Percentiles rank a stretch among this genome's conserved stretches.
Evolutionary conservation across 30 jellyfish, hydroid and myxozoan genomes (phyloP).

Genomic region (Morbakka virulenta): DNA sequence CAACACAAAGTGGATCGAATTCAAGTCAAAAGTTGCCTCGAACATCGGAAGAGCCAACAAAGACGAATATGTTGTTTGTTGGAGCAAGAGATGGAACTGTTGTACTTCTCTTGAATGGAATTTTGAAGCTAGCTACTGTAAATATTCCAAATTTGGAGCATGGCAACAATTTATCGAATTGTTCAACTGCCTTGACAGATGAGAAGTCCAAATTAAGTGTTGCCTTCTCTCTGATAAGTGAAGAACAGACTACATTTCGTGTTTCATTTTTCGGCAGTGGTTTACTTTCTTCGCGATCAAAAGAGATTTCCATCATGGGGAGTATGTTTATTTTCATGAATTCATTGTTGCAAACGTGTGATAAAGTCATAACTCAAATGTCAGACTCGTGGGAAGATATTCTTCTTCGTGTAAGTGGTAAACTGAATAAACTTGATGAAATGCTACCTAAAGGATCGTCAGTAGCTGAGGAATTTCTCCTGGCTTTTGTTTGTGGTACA

Average conservation of each 20-base stretch:
- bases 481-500: conserved; percentile 69
- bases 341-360: neutral
- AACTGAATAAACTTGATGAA: conserved; percentile 65
- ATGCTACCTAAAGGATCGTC: conserved; percentile 48
- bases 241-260: neutral
- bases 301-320: neutral
- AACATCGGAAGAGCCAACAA: neutral
- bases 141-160: neutral
- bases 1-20: neutral
- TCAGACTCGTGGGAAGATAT: conserved; percentile 83
- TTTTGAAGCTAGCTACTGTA: neutral
- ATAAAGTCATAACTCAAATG: conserved; percentile 16
- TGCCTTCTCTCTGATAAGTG: neutral
- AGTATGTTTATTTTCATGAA: too few species aligned
- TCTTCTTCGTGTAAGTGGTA: conserved; percentile 54
- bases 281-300: neutral
- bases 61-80: neutral
- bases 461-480: conserved; percentile 66
- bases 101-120: neutral
- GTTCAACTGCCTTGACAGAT: neutral
- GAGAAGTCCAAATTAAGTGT: neutral
- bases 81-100: neutral
- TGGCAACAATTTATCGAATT: neutral
- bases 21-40: neutral
- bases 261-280: neutral